Percentiles rank a stretch among this genome's conserved stretches.
phyloP scores from a whole-genome alignment of 2,888 invertebrate genomes.

The Apodemia duryi region DNA sequence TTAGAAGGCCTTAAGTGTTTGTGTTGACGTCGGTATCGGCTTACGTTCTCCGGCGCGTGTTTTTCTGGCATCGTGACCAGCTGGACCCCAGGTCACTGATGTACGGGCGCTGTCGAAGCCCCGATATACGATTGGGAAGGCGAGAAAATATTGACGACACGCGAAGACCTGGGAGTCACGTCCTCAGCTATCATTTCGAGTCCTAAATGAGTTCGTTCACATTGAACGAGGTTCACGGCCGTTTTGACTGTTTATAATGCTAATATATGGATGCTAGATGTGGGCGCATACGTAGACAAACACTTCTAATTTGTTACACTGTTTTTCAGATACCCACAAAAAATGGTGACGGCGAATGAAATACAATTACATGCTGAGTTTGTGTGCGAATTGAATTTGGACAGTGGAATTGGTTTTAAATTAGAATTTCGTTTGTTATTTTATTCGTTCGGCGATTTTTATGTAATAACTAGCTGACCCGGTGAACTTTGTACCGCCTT shows the following conservation, averaged over 20 bases:
- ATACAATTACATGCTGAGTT: conserved; percentile 7
- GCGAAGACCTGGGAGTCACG: conserved; percentile 49
- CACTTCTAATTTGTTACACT: conserved; percentile 36
- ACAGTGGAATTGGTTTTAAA: not conserved
- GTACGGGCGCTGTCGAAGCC: conserved; percentile 40
- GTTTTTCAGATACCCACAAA: conserved; percentile 19
- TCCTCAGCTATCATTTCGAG: conserved; percentile 58
- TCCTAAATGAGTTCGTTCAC: conserved; percentile 74
- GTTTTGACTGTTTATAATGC: conserved; percentile 45
- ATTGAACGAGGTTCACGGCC: conserved; percentile 56
- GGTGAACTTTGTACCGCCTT: too few species aligned
- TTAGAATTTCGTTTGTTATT: too few species aligned
- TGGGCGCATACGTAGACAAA: conserved; percentile 39
- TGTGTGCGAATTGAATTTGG: not conserved
- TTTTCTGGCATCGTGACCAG: conserved; percentile 42
- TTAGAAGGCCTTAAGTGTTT: conserved; percentile 16
- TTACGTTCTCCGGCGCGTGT: conserved; percentile 37
- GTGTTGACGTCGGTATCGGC: conserved; percentile 32
- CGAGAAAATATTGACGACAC: conserved; percentile 47
- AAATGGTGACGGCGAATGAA: conserved; percentile 4
- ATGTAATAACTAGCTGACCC: too few species aligned
- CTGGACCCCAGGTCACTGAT: conserved; percentile 39
- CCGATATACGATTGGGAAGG: conserved; percentile 47
- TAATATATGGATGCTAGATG: conserved; percentile 55
- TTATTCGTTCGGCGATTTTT: too few species aligned